phyloP scores from a whole-genome alignment of 1,140 invertebrate species.

The Trachymyrmex cornetzi region DNA sequence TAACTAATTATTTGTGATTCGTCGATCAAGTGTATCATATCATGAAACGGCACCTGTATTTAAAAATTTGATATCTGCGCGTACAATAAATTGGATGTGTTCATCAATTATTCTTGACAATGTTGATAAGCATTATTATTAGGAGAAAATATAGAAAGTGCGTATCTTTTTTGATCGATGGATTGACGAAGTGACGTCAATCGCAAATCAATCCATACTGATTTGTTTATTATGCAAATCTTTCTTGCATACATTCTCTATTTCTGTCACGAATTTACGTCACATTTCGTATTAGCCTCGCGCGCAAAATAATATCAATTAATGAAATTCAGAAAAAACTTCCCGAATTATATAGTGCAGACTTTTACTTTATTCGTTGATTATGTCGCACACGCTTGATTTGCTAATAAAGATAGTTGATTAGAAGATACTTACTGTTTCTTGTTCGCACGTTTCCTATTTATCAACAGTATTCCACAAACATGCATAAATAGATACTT shows the following conservation, averaged over 20 bases:
- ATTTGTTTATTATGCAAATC: slow-evolving; percentile 1
- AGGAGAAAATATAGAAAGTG: not conserved
- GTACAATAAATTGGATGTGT: not conserved
- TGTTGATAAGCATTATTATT: not conserved
- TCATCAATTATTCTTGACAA: slow-evolving; percentile 48
- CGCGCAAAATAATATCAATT: slow-evolving; percentile 16
- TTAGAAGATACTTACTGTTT: slow-evolving; percentile 45
- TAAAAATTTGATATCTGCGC: slow-evolving; percentile 7
- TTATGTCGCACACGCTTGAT: slow-evolving; percentile 32
- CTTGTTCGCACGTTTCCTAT: slow-evolving; percentile 37
- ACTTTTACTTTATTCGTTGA: slow-evolving; percentile 26
- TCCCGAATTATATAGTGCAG: not conserved
- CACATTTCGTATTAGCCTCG: not conserved
- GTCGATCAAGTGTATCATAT: slow-evolving; percentile 1
- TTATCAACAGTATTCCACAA: slow-evolving; percentile 52
- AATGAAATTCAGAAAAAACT: not conserved
- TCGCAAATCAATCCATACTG: not conserved
- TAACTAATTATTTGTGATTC: not conserved
- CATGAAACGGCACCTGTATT: not conserved
- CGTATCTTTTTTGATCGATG: slow-evolving; percentile 13
- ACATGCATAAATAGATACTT: slow-evolving; percentile 51
- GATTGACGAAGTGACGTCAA: slow-evolving; percentile 17
- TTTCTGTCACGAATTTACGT: not conserved
- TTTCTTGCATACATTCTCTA: slow-evolving; percentile 46
- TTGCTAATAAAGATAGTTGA: slow-evolving; percentile 36